Percentiles rank a stretch among this genome's conserved stretches.
Evolutionary conservation across 2,888 invertebrate species (phyloP).

Genomic region (Meganola albula): DNA sequence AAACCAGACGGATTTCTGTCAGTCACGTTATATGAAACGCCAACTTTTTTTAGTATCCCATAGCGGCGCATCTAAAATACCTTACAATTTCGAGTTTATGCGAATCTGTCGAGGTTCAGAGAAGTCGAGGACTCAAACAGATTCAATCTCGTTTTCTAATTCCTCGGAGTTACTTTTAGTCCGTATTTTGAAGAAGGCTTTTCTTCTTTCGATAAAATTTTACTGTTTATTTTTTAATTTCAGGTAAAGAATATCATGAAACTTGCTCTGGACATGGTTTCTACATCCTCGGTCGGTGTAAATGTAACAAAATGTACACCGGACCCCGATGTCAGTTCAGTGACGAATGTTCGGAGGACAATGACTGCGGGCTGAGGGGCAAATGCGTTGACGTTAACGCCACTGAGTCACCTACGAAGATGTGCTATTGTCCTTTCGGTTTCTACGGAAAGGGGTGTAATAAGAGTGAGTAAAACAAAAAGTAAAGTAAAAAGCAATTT

Average conservation of each 20-base stretch:
- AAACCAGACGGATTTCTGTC: too few species aligned
- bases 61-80: too few species aligned
- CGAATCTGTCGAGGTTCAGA: too few species aligned
- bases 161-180: too few species aligned
- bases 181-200: too few species aligned
- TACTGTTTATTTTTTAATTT: slow-evolving; percentile 15
- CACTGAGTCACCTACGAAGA: slow-evolving; percentile 87
- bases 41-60: too few species aligned
- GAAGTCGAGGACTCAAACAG: too few species aligned
- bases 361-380: slow-evolving; percentile 91
- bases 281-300: slow-evolving; percentile 86
- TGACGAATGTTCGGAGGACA: slow-evolving; percentile 91
- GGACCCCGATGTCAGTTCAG: slow-evolving; percentile 91
- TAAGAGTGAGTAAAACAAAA: slow-evolving; percentile 83
- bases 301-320: slow-evolving; percentile 88
- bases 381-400: slow-evolving; percentile 89
- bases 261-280: slow-evolving; percentile 91
- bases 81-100: too few species aligned
- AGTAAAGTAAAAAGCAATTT: too few species aligned
- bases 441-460: slow-evolving; percentile 92
- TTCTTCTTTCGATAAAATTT: too few species aligned
- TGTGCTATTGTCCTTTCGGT: slow-evolving; percentile 94
- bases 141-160: too few species aligned
- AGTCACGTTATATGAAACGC: too few species aligned
- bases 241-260: slow-evolving; percentile 87